phyloP scores from a whole-genome alignment of 1,140 invertebrate genomes.

The Streblospio benedicti region DNA sequence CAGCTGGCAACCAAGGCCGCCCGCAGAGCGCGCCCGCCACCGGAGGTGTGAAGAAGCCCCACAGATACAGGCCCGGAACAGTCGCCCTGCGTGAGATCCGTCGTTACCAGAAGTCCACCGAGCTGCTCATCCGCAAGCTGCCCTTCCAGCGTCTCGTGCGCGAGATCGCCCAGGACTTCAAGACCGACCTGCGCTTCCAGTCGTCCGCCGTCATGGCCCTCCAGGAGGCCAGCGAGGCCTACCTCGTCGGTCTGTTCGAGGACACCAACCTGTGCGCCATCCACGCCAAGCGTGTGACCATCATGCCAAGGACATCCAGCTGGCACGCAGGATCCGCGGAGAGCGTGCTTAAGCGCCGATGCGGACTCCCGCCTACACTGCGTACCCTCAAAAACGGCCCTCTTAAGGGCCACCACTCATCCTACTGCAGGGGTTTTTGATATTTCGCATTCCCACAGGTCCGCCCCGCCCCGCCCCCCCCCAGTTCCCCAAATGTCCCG shows the following conservation, averaged over 20 bases:
- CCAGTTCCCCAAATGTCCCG: no score
- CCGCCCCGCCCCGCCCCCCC: no score
- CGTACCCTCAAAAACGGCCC: no score
- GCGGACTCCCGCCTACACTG: no score
- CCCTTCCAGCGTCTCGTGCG: conserved; percentile 76
- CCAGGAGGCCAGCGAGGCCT: conserved; percentile 80
- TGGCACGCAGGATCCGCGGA: conserved; percentile 41
- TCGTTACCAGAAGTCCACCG: conserved; percentile 77
- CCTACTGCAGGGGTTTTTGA: no score
- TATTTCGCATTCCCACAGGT: no score
- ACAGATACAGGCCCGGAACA: conserved; percentile 57
- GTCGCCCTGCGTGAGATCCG: conserved; percentile 77
- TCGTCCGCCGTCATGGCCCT: conserved; percentile 47
- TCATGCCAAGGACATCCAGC: conserved; percentile 91
- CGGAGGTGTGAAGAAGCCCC: conserved; percentile 54
- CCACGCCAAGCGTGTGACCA: conserved; percentile 87
- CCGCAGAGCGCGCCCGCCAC: conserved; percentile 50
- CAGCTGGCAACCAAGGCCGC: conserved; percentile 58
- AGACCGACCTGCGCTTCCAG: conserved; percentile 56
- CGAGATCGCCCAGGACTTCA: conserved; percentile 76
- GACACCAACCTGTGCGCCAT: conserved; percentile 90
- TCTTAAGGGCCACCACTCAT: no score
- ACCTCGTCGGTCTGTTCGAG: conserved; percentile 78
- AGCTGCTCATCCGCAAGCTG: conserved; percentile 69
- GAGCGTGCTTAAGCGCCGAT: conserved; percentile 43